These are phyloP conservation scores for Lysandra coridon DNA, from an alignment of 2,888 invertebrate genomes.

Conservation along the genomic window DNA sequence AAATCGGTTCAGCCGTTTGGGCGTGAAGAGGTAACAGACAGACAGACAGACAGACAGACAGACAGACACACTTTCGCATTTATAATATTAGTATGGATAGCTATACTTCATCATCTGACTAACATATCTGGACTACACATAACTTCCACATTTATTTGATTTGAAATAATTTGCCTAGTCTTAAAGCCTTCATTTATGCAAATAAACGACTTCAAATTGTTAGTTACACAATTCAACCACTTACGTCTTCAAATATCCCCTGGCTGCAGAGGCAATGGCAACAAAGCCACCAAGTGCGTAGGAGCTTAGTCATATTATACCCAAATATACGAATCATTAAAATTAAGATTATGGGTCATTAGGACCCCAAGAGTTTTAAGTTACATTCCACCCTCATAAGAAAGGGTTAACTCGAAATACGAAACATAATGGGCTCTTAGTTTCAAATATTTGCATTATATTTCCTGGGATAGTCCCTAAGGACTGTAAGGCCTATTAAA, in stretches of 20 bases:
- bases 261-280: background rate
- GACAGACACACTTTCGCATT: too few species aligned
- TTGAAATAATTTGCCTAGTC: too few species aligned
- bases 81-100: too few species aligned
- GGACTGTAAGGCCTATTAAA: background rate
- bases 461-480: background rate
- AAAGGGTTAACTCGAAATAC: constrained; percentile 13
- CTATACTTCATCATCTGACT: too few species aligned
- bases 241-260: background rate
- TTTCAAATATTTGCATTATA: constrained; percentile 8
- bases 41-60: too few species aligned
- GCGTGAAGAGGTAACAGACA: too few species aligned
- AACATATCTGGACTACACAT: too few species aligned
- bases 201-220: too few species aligned
- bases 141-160: too few species aligned
- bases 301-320: background rate
- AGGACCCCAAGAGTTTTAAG: constrained; percentile 15
- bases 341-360: constrained; percentile 17
- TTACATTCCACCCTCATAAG: background rate
- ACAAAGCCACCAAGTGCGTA: background rate
- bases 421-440: constrained; percentile 11
- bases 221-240: background rate
- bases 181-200: too few species aligned
- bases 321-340: constrained; percentile 19
- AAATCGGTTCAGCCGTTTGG: too few species aligned